Evolutionary conservation across 2,888 invertebrate species (phyloP), one percentile per base, ranked within the genome.

Genomic region (Chelonus formosanus): DNA sequence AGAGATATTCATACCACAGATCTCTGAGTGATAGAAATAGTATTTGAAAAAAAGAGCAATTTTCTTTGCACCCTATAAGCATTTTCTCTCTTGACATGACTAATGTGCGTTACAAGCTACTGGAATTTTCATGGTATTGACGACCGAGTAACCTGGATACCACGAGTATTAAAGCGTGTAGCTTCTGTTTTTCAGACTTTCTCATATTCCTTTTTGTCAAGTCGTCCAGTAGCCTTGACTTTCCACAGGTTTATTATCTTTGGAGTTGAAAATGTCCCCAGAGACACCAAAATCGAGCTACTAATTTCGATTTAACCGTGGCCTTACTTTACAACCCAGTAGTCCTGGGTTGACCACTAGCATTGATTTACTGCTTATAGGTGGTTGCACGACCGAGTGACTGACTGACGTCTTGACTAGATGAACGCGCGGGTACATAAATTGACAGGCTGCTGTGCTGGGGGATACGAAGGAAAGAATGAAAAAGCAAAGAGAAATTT

Each of bases 131-230:
- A 60, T 6, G 67, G 64, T 75, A 75, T 75, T 75, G 74, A 76
- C 79, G 80, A 81, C 78, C 81, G 79, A 80, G 76, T 83, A 80
- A 82, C 80, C 80, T 74, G 76, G 75, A 73, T 74, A 70, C 71
- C 64, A 69, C 63, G 63, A 53, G 59, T 56, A 40, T 60, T 60
- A 60, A 60, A 60, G 35, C 60, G 31, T 60, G 48, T 20, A 48
- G 40, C 10, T 40, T 7, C 44, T 8, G 60, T 50, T 45, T 20
- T 20, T 43, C 43, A 31, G 47, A 53, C 44, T 53, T 61, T 53
- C 53, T 34, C 52, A 5, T 32, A n/a, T 8, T 54, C 10, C 6
- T 34, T 34, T 44, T 43, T 36, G 34, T 32, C 36, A 53, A 40
- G 40, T 40, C 40, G 40, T 5, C 40, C 47, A 8, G 40, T 40